A percentile compares a stretch with the other conserved stretches of the same genome.
Conservation (phyloP, 2,888 invertebrate species). For the Synanthedon tipuliformis region DNA sequence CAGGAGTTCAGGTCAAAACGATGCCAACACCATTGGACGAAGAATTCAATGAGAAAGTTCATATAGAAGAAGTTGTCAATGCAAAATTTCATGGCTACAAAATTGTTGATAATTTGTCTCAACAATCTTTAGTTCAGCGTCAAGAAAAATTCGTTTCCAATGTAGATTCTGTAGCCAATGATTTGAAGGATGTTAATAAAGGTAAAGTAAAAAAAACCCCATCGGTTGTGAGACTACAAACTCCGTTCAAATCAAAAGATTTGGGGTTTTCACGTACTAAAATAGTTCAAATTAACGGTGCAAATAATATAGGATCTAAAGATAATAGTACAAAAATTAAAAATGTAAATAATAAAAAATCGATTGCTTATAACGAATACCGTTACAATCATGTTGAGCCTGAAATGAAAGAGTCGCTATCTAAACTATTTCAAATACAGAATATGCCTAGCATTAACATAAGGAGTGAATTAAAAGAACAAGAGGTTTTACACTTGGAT, state of each 20-base stretch:
- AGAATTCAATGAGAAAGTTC: slow-evolving; percentile 59
- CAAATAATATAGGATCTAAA: slow-evolving; percentile 17
- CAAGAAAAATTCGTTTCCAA: slow-evolving; percentile 8
- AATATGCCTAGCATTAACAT: slow-evolving; percentile 65
- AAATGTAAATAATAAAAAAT: slow-evolving; percentile 20
- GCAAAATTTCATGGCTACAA: slow-evolving; percentile 61
- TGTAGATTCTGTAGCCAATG: slow-evolving; percentile 10
- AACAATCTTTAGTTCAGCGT: slow-evolving; percentile 13
- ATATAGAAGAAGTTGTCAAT: slow-evolving; percentile 58
- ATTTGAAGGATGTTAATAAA: slow-evolving; percentile 10
- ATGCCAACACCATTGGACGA: slow-evolving; percentile 53
- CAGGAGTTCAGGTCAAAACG: slow-evolving; percentile 38
- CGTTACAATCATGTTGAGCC: slow-evolving; percentile 35
- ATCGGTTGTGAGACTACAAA: slow-evolving; percentile 18
- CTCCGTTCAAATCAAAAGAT: slow-evolving; percentile 23
- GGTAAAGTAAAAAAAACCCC: slow-evolving; percentile 23
- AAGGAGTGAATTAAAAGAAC: slow-evolving; percentile 55
- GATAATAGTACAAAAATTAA: slow-evolving; percentile 26
- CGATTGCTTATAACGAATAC: slow-evolving; percentile 47
- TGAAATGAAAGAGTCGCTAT: slow-evolving; percentile 14
- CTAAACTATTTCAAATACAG: slow-evolving; percentile 44
- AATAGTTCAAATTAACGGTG: slow-evolving; percentile 39
- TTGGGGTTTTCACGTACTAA: slow-evolving; percentile 39
- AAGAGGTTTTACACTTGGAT: slow-evolving; percentile 61
- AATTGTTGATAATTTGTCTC: slow-evolving; percentile 28